Percentiles rank a stretch among this genome's conserved stretches.
Evolutionary conservation across 2,888 invertebrate genomes (phyloP).

Genomic region (Apodemia hepburni): DNA sequence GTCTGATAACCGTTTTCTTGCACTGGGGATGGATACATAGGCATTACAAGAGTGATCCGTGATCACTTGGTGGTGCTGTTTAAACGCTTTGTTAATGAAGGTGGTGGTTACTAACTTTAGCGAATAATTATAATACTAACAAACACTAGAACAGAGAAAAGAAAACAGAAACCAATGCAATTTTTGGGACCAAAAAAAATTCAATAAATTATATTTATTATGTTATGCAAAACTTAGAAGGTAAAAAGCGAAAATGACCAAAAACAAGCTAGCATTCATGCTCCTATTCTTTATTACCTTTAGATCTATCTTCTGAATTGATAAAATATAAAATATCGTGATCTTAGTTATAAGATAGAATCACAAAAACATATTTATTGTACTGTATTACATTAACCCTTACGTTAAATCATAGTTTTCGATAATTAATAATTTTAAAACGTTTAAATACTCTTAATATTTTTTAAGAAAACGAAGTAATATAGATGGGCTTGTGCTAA

Average conservation of each 20-base stretch:
- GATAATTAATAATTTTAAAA: neutral
- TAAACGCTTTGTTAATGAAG: neutral
- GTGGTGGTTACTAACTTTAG: slow-evolving; percentile 9
- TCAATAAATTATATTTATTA: too few relatives aligned
- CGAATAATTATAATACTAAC: neutral
- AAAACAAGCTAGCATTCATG: too few relatives aligned
- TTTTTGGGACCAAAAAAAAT: too few relatives aligned
- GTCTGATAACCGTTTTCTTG: slow-evolving; percentile 10
- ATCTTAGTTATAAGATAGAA: too few relatives aligned
- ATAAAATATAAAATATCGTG: too few relatives aligned
- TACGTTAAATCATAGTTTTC: neutral
- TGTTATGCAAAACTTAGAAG: too few relatives aligned
- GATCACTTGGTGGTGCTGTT: neutral
- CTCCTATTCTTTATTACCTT: too few relatives aligned
- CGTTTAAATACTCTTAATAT: neutral
- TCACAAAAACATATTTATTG: too few relatives aligned
- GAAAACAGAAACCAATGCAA: too few relatives aligned
- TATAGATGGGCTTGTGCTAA: neutral
- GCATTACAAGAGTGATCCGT: neutral
- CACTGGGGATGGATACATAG: slow-evolving; percentile 1
- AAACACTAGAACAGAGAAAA: neutral
- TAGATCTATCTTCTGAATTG: too few relatives aligned
- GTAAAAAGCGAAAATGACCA: too few relatives aligned
- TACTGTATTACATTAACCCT: too few relatives aligned
- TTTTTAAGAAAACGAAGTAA: neutral